phyloP scores from a whole-genome alignment of 2,797 vertebrate species.

The Denticeps clupeoides region DNA sequence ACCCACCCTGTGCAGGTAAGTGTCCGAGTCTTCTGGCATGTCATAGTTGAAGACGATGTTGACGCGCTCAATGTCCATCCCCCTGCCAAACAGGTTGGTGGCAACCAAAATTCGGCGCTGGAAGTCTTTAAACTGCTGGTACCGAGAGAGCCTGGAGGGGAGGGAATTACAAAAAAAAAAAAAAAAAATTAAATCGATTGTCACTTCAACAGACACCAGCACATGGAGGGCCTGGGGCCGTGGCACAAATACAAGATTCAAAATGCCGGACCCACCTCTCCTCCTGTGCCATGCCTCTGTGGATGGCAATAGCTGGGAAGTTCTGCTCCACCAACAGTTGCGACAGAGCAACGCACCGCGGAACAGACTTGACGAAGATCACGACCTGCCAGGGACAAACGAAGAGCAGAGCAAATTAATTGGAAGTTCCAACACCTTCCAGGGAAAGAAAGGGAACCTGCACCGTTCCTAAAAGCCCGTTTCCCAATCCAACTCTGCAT shows the following conservation, averaged over 20 bases:
- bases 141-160: constrained; percentile 63
- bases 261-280: constrained; percentile 67
- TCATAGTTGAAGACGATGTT: constrained; percentile 84
- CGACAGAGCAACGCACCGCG: constrained; percentile 73
- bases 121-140: constrained; percentile 85
- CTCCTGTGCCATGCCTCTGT: constrained; percentile 75
- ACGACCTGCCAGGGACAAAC: constrained; percentile 52
- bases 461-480: no score
- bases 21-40: constrained; percentile 65
- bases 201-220: no score
- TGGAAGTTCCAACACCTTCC: no score
- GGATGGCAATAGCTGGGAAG: constrained; percentile 77
- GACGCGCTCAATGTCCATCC: constrained; percentile 82
- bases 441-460: background rate
- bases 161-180: background rate
- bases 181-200: no score
- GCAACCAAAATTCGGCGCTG: constrained; percentile 77
- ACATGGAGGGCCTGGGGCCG: no score
- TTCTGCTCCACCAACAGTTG: constrained; percentile 81
- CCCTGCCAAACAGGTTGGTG: constrained; percentile 77
- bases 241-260: no score
- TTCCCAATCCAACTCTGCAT: no score
- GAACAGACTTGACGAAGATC: constrained; percentile 79
- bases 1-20: constrained; percentile 60
- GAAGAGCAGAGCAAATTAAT: background rate